Base-by-base conservation (phyloP, 2,888 invertebrate genomes). In the Pyrochroa serraticornis region DNA sequence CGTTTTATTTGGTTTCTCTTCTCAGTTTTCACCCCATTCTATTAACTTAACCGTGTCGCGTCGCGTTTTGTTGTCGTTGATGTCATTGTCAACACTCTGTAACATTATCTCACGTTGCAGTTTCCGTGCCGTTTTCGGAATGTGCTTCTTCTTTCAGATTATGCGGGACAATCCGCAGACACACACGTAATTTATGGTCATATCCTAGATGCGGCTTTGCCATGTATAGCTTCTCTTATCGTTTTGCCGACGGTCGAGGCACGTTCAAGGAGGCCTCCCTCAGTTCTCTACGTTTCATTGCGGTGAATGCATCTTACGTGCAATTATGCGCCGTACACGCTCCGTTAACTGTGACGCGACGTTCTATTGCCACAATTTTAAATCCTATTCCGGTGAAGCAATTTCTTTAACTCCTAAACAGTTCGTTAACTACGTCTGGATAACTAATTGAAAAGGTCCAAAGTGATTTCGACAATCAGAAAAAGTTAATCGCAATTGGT, bases 181-280 rank as follows among this genome's bases (percentile, higher is more conserved):
- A 22, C 22, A 35, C 46, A 30, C 36, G 38, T 56, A 56, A 56
- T 56, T 56, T 56, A 56, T 56, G 34, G 55, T 43, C 43, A 47
- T 48, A 47, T 37, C 44, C 51, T 37, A 31, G 48, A 41, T 48
- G 39, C 34, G 22, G 3, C 22, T 22, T 5, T 22, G 22, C 22
- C 22, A 22, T 22, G 22, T 22, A 22, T 39, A 22, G 56, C 50
- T 44, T 34, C 45, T 50, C 45, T 56, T 45, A 56, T 56, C 56
- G 49, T 56, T 45, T 56, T 44, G 50, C 38, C 38, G 50, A 44
- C 56, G 45, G 33, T 44, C 34, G 14, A 31, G 34, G 56, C 56
- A 56, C 56, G 56, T 50, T 39, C 13, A 10, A 44, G 43, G 46
- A 41, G 38, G 34, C 31, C 38, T 10, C 8, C 13, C 43, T 55